Evolutionary conservation across 2,797 vertebrate genomes (phyloP), one percentile per base, ranked within the genome.

Genomic region (Paratrypauchen microcephalus): DNA sequence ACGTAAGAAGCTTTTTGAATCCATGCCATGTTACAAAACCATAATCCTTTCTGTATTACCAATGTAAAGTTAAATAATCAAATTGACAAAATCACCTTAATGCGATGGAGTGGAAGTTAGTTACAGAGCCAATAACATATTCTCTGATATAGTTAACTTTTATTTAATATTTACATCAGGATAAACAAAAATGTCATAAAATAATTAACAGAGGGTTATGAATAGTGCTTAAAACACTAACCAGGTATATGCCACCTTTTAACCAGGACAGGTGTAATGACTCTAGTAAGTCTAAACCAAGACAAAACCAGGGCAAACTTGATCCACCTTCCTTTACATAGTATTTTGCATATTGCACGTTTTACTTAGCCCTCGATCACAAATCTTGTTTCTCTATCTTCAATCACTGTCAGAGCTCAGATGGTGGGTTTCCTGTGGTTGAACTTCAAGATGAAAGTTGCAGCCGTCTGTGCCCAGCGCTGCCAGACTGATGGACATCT

Each of bases 371-470:
- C 12, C 36, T 4, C 32, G 4, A 72, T 13, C 36, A 67, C 47
- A 70, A 58, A 32, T 61, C 72, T 61, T 48, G 5, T 50, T 74
- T 73, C 65, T 59, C 60, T 48, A n/a, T 78, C 69, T 72, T 73
- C 76, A 82, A 87, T 89, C 74, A 68, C 73, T 58, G 79, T 86
- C 81, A 75, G 73, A 81, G 80, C 86, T 87, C 82, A 87, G 81
- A 85, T 75, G 82, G 80, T 77, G 66, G 72, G 12, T 86, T 93
- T 91, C 90, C 87, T 91, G 86, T 82, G 82, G 77, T 73, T 89
- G 87, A 90, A 91, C 86, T 87, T 93, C 80, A 85, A 87, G 87
- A 91, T 86, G 85, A 92, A 92, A 91, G 88, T 79, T 83, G 78
- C 18, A 13, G 66, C 79, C 77, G 82, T 83, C 75, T 55, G 75